These are phyloP conservation scores for Allobates femoralis DNA, from an alignment of 2,797 vertebrate species.

Conservation along the genomic window DNA sequence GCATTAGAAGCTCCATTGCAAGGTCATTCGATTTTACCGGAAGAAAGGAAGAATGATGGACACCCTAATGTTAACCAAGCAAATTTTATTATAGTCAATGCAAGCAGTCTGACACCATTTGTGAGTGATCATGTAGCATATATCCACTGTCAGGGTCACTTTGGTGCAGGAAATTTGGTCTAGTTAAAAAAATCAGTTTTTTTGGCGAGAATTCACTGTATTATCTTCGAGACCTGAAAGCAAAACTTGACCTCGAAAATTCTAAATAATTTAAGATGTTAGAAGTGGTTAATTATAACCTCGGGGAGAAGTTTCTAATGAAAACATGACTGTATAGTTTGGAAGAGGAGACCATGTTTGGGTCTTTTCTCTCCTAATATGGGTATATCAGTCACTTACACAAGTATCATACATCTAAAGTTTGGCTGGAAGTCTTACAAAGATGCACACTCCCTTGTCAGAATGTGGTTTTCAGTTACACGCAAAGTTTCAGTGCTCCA, in stretches of 20 bases:
- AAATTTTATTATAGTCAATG: too few relatives aligned
- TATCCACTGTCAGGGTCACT: too few relatives aligned
- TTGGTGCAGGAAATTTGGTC: background rate
- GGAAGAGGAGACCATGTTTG: background rate
- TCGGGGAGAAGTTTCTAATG: background rate
- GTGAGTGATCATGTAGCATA: too few relatives aligned
- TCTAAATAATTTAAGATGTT: background rate
- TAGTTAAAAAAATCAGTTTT: background rate
- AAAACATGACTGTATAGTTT: background rate
- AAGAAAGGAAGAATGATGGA: too few relatives aligned
- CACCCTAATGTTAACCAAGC: too few relatives aligned
- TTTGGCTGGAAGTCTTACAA: background rate
- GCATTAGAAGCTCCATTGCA: too few relatives aligned
- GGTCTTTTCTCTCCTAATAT: slow-evolving; percentile 28
- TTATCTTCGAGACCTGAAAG: background rate
- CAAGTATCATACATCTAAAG: slow-evolving; percentile 26
- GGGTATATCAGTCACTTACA: slow-evolving; percentile 14
- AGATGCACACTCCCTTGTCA: slow-evolving; percentile 12
- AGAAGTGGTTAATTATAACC: background rate
- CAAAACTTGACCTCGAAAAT: background rate
- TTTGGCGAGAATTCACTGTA: too few relatives aligned
- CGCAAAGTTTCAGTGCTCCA: background rate
- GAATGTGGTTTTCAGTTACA: slow-evolving; percentile 25
- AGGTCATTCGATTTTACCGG: too few relatives aligned
- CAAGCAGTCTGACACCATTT: too few relatives aligned